These are phyloP conservation scores for Paracentrotus lividus DNA, from an alignment of 53 echinoderm and acorn worm genomes.

Conservation along the genomic window DNA sequence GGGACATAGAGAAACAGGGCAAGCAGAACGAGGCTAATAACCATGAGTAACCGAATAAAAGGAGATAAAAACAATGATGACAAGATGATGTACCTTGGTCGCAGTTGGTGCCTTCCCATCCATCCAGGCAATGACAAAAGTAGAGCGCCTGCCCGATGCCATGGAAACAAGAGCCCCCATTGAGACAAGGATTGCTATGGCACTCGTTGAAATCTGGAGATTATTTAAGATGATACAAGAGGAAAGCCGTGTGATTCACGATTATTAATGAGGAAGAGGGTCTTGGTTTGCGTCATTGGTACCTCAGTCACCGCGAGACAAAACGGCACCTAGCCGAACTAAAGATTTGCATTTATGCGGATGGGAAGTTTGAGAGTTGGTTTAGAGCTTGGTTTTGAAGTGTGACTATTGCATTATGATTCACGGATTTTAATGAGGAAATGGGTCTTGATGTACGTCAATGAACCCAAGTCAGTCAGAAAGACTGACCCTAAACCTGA, in stretches of 20 bases:
- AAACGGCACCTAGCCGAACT: too few species aligned
- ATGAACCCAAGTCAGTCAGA: too few species aligned
- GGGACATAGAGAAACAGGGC: too few species aligned
- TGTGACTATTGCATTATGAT: neutral
- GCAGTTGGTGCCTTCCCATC: slow-evolving; percentile 89
- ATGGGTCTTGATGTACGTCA: neutral
- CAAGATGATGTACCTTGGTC: slow-evolving; percentile 69
- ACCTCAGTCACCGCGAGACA: too few species aligned
- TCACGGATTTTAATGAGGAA: neutral
- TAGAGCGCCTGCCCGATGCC: slow-evolving; percentile 89
- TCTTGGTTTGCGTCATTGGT: neutral
- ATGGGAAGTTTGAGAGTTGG: too few species aligned
- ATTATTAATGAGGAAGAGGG: neutral
- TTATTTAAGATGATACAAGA: neutral
- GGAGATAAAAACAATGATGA: neutral
- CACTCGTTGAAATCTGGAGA: slow-evolving; percentile 94
- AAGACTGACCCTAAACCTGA: too few species aligned
- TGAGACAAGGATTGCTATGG: slow-evolving; percentile 86
- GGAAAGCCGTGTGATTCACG: neutral
- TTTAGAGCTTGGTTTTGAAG: too few species aligned
- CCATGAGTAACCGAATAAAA: neutral
- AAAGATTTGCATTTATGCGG: too few species aligned
- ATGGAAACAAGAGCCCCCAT: slow-evolving; percentile 91
- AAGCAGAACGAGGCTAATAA: neutral
- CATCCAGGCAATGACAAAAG: slow-evolving; percentile 83